Evolutionary conservation across 2,888 invertebrate species (phyloP).

Genomic region (Mimachlamys varia): DNA sequence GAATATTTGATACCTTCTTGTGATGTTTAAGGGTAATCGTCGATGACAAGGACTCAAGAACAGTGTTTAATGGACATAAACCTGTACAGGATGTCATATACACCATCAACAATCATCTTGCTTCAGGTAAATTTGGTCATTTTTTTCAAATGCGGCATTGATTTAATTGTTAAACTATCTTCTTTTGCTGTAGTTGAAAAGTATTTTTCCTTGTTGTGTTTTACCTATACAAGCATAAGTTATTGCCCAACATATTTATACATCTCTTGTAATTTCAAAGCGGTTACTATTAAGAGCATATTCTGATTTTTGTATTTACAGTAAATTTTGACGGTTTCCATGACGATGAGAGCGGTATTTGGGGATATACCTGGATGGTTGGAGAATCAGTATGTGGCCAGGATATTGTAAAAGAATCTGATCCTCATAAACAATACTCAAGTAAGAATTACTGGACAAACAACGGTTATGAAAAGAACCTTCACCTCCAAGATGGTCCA

Average conservation of each 20-base stretch:
- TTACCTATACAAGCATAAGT: no score
- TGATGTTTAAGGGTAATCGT: conserved; percentile 61
- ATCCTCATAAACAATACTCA: conserved; percentile 66
- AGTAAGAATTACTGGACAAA: conserved; percentile 68
- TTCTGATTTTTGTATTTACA: conserved; percentile 43
- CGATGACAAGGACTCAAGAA: conserved; percentile 66
- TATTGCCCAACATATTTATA: no score
- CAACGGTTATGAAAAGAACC: conserved; percentile 63
- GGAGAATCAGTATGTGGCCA: conserved; percentile 63
- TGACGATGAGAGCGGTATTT: conserved; percentile 71
- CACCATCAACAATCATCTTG: conserved; percentile 68
- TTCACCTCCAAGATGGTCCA: conserved; percentile 65
- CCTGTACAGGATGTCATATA: conserved; percentile 62
- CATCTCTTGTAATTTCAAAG: no score
- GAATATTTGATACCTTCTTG: not conserved
- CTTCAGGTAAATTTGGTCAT: conserved; percentile 56
- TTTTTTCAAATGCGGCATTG: no score
- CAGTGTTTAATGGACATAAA: conserved; percentile 71
- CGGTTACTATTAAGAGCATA: not conserved
- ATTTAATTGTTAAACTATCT: no score
- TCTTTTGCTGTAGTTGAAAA: no score
- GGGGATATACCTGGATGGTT: conserved; percentile 70
- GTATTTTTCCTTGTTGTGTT: no score
- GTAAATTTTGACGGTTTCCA: conserved; percentile 72
- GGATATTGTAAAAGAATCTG: conserved; percentile 60